Evolutionary conservation across 2,888 invertebrate species (phyloP).

Genomic region (Zonitis immaculata): DNA sequence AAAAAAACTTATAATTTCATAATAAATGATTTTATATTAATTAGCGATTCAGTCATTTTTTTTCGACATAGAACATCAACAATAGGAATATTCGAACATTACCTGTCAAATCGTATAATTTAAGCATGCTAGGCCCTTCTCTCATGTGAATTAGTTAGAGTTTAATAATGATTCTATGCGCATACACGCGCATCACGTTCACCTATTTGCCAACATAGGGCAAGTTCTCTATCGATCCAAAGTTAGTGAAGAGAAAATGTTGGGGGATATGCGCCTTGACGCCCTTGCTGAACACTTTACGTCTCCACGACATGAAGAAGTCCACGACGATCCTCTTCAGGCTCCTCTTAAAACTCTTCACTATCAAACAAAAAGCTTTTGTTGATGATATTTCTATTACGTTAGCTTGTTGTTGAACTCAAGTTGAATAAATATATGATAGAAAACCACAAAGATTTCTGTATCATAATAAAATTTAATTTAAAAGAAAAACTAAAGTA

Average conservation of each 20-base stretch:
- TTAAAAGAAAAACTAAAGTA: no score
- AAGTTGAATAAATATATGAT: neutral
- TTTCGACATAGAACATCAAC: no score
- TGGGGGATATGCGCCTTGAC: conserved; percentile 7
- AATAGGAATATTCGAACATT: neutral
- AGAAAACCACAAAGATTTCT: neutral
- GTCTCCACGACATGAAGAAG: conserved; percentile 3
- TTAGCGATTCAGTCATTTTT: no score
- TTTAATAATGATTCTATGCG: conserved; percentile 8
- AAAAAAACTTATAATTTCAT: neutral
- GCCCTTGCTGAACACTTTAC: conserved; percentile 3
- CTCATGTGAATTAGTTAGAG: conserved; percentile 5
- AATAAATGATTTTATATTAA: no score
- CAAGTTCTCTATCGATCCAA: conserved; percentile 4
- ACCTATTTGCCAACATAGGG: conserved; percentile 6
- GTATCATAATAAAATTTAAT: no score
- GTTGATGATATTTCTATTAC: conserved; percentile 1
- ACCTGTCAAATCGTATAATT: conserved; percentile 3
- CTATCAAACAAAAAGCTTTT: neutral
- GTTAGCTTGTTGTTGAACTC: neutral
- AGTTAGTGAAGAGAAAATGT: neutral
- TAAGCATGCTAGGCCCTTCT: conserved; percentile 1
- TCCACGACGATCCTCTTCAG: conserved; percentile 1
- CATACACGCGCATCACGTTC: conserved; percentile 7
- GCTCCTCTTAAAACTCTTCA: neutral